These are phyloP conservation scores for Actinopyga echinites DNA, from an alignment of 53 echinoderm and acorn worm species.

Conservation along the genomic window DNA sequence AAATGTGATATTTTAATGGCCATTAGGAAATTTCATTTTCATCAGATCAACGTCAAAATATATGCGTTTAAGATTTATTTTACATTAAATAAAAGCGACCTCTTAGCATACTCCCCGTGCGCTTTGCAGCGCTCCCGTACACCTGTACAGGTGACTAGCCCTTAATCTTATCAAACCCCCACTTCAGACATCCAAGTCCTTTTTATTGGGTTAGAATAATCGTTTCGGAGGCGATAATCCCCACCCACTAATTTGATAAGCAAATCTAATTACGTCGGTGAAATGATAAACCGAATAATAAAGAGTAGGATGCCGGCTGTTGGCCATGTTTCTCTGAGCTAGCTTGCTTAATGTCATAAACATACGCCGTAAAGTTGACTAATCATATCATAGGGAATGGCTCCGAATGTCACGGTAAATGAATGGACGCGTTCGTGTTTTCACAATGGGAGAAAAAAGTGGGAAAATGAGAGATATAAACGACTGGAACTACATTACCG, in stretches of 20 bases:
- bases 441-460: background rate
- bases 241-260: constrained; percentile 24
- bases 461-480: background rate
- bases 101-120: constrained; percentile 19
- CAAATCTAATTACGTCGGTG: constrained; percentile 22
- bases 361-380: constrained; percentile 29
- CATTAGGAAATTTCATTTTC: too few species aligned
- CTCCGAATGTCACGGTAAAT: constrained; percentile 27
- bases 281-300: constrained; percentile 4
- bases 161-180: constrained; percentile 31
- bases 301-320: background rate
- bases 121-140: background rate
- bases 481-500: background rate
- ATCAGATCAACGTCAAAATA: too few species aligned
- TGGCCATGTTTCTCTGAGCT: constrained; percentile 20
- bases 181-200: constrained; percentile 33
- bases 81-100: background rate
- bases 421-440: constrained; percentile 9
- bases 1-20: too few species aligned
- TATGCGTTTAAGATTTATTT: too few species aligned
- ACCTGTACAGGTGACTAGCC: constrained; percentile 30
- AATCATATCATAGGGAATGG: constrained; percentile 24
- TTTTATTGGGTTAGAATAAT: constrained; percentile 39
- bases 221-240: constrained; percentile 35
- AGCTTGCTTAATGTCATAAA: constrained; percentile 32